Evolutionary conservation across 2,888 invertebrate genomes (phyloP).

Genomic region (Cacoxenus indagator): DNA sequence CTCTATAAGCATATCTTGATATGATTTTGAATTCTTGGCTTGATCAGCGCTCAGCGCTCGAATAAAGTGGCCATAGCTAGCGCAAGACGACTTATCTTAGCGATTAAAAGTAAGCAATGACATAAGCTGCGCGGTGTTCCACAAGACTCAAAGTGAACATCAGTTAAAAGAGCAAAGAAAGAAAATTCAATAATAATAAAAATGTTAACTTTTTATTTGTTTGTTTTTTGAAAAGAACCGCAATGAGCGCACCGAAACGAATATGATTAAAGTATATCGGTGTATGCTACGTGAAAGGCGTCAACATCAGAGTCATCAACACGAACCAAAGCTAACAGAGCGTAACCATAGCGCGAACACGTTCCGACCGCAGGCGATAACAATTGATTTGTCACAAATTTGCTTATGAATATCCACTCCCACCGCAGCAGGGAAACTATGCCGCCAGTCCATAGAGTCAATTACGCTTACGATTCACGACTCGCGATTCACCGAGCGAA

Average conservation of each 20-base stretch:
- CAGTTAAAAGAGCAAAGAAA: no score
- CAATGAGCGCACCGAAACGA: neutral
- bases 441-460: neutral
- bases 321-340: neutral
- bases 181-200: no score
- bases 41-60: no score
- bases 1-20: no score
- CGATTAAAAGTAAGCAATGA: no score
- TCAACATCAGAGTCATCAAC: slow-evolving; percentile 22
- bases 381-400: slow-evolving; percentile 67
- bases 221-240: neutral
- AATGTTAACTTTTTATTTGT: no score
- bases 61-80: no score
- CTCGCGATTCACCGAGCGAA: no score
- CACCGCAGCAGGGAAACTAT: neutral
- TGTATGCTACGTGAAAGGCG: slow-evolving; percentile 42
- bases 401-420: slow-evolving; percentile 2
- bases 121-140: no score
- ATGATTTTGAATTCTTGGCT: no score
- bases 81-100: no score
- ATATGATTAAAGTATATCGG: slow-evolving; percentile 22
- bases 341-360: slow-evolving; percentile 28
- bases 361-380: slow-evolving; percentile 48
- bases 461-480: neutral
- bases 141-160: no score